Evolutionary conservation across 2,888 invertebrate species (phyloP).

Genomic region (Blera fallax): DNA sequence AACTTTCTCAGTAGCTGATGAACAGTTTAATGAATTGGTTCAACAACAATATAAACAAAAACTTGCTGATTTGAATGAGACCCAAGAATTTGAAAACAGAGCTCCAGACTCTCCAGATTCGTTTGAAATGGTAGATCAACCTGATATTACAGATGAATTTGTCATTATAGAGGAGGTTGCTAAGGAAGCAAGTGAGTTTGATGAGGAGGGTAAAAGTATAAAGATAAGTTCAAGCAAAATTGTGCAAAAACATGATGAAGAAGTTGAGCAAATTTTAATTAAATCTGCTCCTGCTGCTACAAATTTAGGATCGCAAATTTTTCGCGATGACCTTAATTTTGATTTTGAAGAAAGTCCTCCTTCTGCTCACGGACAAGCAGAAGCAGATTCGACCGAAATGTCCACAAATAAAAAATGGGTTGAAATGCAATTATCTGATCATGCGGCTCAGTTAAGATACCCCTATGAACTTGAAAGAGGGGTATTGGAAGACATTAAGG

Average conservation of each 20-base stretch:
- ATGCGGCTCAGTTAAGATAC: slow-evolving; percentile 84
- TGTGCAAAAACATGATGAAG: slow-evolving; percentile 86
- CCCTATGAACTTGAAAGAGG: slow-evolving; percentile 92
- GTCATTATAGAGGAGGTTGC: slow-evolving; percentile 94
- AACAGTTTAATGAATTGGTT: slow-evolving; percentile 81
- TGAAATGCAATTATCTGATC: slow-evolving; percentile 90
- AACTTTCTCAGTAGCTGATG: slow-evolving; percentile 76
- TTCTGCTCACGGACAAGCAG: slow-evolving; percentile 79
- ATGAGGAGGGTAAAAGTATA: slow-evolving; percentile 91
- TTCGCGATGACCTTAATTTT: slow-evolving; percentile 85
- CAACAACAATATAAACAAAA: slow-evolving; percentile 83
- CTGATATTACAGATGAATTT: slow-evolving; percentile 93
- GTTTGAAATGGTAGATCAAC: slow-evolving; percentile 93
- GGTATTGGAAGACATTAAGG: slow-evolving; percentile 94
- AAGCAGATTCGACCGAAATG: slow-evolving; percentile 85
- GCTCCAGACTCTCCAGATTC: slow-evolving; percentile 91
- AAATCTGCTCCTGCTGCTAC: slow-evolving; percentile 87
- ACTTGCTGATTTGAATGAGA: slow-evolving; percentile 85
- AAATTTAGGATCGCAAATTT: slow-evolving; percentile 84
- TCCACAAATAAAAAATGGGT: slow-evolving; percentile 93
- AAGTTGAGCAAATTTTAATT: slow-evolving; percentile 87
- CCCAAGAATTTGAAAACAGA: slow-evolving; percentile 83
- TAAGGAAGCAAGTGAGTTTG: slow-evolving; percentile 91
- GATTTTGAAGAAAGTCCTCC: slow-evolving; percentile 88
- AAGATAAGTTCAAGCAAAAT: slow-evolving; percentile 84